Base-by-base conservation (phyloP, 2,888 invertebrate species). In the Lepidocyrtinus sp. region DNA sequence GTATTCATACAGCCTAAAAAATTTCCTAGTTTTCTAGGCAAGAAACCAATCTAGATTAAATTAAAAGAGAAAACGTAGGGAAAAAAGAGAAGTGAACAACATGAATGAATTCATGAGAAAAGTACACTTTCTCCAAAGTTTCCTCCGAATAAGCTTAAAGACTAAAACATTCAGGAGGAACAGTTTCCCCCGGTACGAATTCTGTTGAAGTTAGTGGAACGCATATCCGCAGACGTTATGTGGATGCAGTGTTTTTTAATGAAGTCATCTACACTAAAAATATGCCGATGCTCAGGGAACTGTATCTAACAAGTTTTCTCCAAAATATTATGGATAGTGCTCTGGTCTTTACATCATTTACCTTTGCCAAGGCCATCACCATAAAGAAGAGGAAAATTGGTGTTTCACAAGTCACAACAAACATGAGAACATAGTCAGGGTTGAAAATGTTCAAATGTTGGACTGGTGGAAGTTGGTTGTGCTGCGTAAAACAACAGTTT, bases 61-160 rank as follows among this genome's bases (percentile, higher is more conserved):
- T 77, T 77, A 77, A 77, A 76, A 74, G 61, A 75, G 27, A 19
- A 50, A 67, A 61, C n/a, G n/a, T n/a, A n/a, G n/a, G 19, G 62
- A 68, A 25, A 21, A 15, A 61, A 61, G 61, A 61, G 70, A 72
- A 72, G 72, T 72, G 72, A 72, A 63, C 71, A 71, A 62, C 68
- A 75, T 77, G 77, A 71, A 77, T 77, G 77, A 77, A 77, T 77
- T 71, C 71, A 77, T 77, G 77, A 77, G 61, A 27, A 62, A 61
- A 70, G 74, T 17, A 25, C 45, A n/a, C 36, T 46, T 24, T 19
- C 25, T 45, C 27, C 46, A 72, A 24, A 7, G 36, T 61, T 71
- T 46, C 46, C 24, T 19, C 24, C 68, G n/a, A 15, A 25, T 63
- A 22, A 9, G 26, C 25, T 24, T 25, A 63, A 61, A 61, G 24